Percentiles rank a stretch among this genome's conserved stretches.
Evolutionary conservation across 2,113 vertebrate species (phyloP).

Genomic region (Elachura formosa): DNA sequence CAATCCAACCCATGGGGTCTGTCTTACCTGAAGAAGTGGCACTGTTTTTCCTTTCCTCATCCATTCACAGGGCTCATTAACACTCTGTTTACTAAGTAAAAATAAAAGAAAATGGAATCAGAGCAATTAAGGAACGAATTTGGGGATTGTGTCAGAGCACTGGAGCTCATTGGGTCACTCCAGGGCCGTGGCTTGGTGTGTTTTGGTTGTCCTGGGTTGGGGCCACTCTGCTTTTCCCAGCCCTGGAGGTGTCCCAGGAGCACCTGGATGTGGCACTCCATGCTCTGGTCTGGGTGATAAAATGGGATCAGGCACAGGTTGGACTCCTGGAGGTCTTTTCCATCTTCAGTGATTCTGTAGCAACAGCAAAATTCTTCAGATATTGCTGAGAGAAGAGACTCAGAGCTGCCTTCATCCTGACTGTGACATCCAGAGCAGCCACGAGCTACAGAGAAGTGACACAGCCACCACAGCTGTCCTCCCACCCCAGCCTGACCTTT

Average conservation of each 20-base stretch:
- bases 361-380: neutral
- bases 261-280: rapidly evolving
- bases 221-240: neutral
- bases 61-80: neutral
- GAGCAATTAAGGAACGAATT: neutral
- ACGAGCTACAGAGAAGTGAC: neutral
- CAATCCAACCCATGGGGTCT: neutral
- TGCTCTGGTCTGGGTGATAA: neutral
- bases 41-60: neutral
- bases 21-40: neutral
- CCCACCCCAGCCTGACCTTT: neutral
- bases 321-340: neutral
- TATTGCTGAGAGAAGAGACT: neutral
- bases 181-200: rapidly evolving
- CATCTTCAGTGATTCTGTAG: neutral
- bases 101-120: neutral
- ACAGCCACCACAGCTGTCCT: neutral
- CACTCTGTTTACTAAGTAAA: neutral
- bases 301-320: neutral
- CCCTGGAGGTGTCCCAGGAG: neutral
- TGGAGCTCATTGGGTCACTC: neutral
- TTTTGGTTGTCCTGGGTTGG: neutral
- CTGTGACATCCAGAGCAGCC: neutral
- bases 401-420: neutral
- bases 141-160: neutral